These are phyloP conservation scores for Butastur rufipennis DNA, from an alignment of 2,113 vertebrate species.

Conservation along the genomic window DNA sequence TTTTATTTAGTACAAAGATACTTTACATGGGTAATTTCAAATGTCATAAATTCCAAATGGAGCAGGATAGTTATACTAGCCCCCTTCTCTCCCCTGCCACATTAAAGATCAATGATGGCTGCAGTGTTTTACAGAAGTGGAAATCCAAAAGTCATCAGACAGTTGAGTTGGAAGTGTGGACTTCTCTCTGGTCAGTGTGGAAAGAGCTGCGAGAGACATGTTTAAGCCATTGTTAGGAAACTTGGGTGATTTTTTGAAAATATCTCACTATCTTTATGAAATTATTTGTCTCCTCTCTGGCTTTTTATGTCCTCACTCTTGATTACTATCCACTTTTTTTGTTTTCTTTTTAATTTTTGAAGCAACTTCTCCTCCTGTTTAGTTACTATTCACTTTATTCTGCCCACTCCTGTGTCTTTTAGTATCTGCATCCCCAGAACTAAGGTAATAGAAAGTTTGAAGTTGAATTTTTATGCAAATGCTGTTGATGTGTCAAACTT, in stretches of 20 bases:
- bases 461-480: background rate
- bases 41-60: background rate
- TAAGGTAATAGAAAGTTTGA: background rate
- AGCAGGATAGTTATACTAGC: background rate
- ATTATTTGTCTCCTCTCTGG: background rate
- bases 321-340: background rate
- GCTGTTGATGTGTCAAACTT: background rate
- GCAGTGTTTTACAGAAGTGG: background rate
- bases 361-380: background rate
- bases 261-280: background rate
- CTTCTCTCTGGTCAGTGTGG: background rate
- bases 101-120: background rate
- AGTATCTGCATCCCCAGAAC: background rate
- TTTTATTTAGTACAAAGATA: background rate
- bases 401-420: background rate
- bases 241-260: background rate
- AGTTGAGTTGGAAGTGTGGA: background rate
- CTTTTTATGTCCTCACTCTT: background rate
- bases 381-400: background rate
- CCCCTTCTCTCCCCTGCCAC: accelerated
- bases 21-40: background rate
- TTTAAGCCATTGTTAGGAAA: background rate
- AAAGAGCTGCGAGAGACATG: background rate
- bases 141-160: background rate
- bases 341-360: background rate